phyloP scores from a whole-genome alignment of 2,113 vertebrate species.

The Indri indri region DNA sequence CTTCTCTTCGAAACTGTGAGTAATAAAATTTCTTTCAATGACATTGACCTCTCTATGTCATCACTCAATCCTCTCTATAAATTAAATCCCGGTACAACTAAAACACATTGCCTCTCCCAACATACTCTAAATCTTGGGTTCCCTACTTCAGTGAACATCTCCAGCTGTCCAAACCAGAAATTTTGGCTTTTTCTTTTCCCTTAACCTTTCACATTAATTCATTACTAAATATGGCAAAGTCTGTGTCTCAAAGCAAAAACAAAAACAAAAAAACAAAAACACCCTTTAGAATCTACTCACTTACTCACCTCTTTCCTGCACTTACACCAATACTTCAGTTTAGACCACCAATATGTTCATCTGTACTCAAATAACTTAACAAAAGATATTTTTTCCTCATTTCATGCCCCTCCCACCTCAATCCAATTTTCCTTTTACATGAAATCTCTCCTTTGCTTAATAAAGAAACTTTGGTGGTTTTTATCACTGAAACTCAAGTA shows the following conservation, averaged over 20 bases:
- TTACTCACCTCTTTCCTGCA: not conserved
- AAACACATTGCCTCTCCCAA: not conserved
- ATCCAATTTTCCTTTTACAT: not conserved
- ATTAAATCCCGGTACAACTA: not conserved
- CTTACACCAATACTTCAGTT: not conserved
- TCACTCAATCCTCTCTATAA: not conserved
- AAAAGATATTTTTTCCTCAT: slow-evolving; percentile 14
- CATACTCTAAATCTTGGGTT: not conserved
- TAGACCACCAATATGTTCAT: not conserved
- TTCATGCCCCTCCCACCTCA: not conserved
- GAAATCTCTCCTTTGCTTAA: not conserved
- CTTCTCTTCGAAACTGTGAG: not conserved
- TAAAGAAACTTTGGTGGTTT: not conserved
- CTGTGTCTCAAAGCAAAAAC: not conserved
- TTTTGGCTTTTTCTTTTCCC: not conserved
- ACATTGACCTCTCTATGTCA: not conserved
- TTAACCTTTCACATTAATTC: not conserved
- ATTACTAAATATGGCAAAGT: not conserved
- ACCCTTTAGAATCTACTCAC: not conserved
- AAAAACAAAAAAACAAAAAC: not conserved
- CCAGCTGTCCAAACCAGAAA: not conserved
- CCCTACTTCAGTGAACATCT: not conserved
- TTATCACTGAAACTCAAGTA: not conserved
- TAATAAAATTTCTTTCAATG: not conserved
- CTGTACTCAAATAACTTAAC: not conserved